Conservation (phyloP, 1,140 invertebrate genomes). For the Procambarus clarkii region DNA sequence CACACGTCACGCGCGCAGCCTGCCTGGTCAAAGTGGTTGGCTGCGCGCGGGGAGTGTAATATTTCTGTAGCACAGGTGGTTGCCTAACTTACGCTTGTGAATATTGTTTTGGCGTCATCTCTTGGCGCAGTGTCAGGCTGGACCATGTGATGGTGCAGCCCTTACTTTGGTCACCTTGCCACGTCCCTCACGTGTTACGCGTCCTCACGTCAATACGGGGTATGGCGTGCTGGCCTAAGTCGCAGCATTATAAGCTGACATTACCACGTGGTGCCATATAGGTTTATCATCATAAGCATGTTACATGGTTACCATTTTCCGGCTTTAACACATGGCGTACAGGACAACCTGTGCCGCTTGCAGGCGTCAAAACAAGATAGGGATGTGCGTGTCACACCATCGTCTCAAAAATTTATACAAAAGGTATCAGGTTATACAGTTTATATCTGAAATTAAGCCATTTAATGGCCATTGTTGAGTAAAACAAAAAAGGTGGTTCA, state of each 20-base stretch:
- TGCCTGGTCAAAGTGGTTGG: neutral
- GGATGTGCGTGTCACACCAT: neutral
- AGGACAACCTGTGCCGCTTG: neutral
- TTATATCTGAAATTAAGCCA: slow-evolving; percentile 19
- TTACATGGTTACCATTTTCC: too few species aligned
- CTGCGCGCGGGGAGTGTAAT: neutral
- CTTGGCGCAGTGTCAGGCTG: neutral
- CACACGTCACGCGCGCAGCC: neutral
- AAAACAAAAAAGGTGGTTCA: neutral
- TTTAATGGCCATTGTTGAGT: slow-evolving; percentile 26
- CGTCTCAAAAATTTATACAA: slow-evolving; percentile 3
- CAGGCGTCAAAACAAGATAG: neutral
- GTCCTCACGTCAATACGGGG: too few species aligned
- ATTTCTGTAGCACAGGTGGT: neutral
- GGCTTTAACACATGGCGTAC: too few species aligned
- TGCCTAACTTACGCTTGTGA: neutral
- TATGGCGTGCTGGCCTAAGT: too few species aligned
- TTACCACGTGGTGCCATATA: too few species aligned
- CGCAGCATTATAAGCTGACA: too few species aligned
- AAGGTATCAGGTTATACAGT: slow-evolving; percentile 17
- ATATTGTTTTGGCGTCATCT: neutral
- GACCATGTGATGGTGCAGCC: too few species aligned
- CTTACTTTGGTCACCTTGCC: too few species aligned
- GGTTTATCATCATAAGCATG: too few species aligned
- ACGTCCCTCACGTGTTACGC: too few species aligned